phyloP scores from a whole-genome alignment of 2,113 vertebrate species.

The Rhineura floridana region DNA sequence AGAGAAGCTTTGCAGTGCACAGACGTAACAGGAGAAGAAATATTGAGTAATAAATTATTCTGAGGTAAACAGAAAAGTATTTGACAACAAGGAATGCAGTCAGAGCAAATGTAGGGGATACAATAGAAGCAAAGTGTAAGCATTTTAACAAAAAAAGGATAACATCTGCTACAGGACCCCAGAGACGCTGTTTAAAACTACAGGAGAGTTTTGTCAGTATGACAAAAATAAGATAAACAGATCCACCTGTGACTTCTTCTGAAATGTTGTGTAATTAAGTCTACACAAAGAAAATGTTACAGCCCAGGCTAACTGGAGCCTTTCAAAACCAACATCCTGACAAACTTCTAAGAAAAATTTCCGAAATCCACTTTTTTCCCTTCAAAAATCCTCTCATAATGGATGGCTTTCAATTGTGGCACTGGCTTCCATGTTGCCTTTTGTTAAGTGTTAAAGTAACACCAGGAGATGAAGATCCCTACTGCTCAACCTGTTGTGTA shows the following conservation, averaged over 20 bases:
- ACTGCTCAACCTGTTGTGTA: too few relatives aligned
- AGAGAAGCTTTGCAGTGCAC: background rate
- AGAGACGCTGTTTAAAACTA: background rate
- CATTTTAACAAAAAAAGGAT: background rate
- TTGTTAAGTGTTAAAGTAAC: background rate
- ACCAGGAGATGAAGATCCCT: background rate
- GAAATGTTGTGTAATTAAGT: background rate
- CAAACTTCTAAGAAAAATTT: too few relatives aligned
- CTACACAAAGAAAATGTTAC: background rate
- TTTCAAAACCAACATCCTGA: background rate
- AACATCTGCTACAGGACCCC: background rate
- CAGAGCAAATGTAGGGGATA: background rate
- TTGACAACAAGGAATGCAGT: slow-evolving; percentile 16
- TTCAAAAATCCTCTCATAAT: background rate
- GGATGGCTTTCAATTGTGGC: background rate
- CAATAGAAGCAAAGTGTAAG: background rate
- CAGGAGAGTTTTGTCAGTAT: background rate
- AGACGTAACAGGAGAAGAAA: slow-evolving; percentile 38
- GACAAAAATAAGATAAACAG: slow-evolving; percentile 1
- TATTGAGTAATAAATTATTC: slow-evolving; percentile 36
- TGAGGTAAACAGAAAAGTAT: slow-evolving; percentile 30
- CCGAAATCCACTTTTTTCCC: too few relatives aligned
- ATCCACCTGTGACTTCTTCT: background rate
- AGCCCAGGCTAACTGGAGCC: background rate
- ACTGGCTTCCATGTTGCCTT: background rate